Evolutionary conservation across 2,113 vertebrate genomes (phyloP).

Genomic region (Semnopithecus entellus): DNA sequence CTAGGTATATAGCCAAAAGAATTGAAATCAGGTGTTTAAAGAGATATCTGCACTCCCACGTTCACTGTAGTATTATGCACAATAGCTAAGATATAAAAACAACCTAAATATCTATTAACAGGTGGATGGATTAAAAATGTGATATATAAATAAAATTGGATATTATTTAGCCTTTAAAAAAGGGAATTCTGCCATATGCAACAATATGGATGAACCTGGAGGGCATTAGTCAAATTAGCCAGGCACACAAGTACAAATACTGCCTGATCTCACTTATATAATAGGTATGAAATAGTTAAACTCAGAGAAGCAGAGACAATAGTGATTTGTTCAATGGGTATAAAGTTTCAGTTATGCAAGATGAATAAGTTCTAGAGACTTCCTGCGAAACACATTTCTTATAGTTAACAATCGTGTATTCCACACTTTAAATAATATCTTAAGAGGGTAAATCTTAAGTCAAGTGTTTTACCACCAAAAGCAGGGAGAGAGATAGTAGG

Average conservation of each 20-base stretch:
- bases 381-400: neutral
- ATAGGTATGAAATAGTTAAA: neutral
- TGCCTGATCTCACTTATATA: neutral
- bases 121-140: neutral
- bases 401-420: neutral
- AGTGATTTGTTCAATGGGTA: neutral
- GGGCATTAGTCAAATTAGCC: neutral
- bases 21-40: neutral
- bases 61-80: neutral
- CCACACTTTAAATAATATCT: neutral
- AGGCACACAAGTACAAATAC: neutral
- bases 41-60: accelerated
- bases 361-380: neutral
- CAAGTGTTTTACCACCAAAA: neutral
- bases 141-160: neutral
- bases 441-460: neutral
- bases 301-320: neutral
- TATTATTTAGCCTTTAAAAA: neutral
- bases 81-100: neutral
- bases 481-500: neutral
- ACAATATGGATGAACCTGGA: neutral
- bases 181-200: neutral
- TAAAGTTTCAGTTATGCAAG: neutral
- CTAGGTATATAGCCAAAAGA: neutral
- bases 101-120: neutral